Conservation (phyloP, 2,797 vertebrate species). For the Astyanax mexicanus region DNA sequence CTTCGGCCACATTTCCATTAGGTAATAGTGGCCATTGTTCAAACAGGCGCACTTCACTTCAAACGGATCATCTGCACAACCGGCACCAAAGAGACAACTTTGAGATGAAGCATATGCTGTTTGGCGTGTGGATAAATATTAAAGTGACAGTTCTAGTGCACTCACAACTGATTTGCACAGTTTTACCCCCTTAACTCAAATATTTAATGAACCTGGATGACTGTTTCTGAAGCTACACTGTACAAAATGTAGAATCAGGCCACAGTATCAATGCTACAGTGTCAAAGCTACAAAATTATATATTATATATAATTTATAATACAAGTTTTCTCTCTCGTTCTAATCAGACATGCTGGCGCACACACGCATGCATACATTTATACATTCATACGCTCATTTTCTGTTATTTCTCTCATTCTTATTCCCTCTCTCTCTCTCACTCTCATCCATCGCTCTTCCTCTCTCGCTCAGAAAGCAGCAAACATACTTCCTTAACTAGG, state of each 20-base stretch:
- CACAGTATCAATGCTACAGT: too few relatives aligned
- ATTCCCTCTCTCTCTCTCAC: not conserved
- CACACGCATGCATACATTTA: too few relatives aligned
- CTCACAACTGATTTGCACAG: too few relatives aligned
- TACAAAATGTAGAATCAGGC: too few relatives aligned
- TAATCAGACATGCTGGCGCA: too few relatives aligned
- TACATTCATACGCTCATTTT: too few relatives aligned
- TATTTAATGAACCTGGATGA: too few relatives aligned
- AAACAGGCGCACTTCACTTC: conserved; percentile 68
- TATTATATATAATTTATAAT: too few relatives aligned
- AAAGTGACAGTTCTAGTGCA: not conserved
- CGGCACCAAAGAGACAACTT: not conserved
- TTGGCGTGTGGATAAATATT: not conserved
- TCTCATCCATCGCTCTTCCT: not conserved
- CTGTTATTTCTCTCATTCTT: not conserved
- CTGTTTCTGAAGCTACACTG: too few relatives aligned
- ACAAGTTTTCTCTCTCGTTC: too few relatives aligned
- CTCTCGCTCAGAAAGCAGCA: not conserved
- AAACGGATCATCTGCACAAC: conserved; percentile 48
- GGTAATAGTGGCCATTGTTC: conserved; percentile 77
- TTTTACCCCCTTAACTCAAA: too few relatives aligned
- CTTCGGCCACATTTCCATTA: conserved; percentile 76
- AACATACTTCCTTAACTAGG: conserved; percentile 2
- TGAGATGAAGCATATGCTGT: not conserved
- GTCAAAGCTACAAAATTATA: too few relatives aligned